These are phyloP conservation scores for Anthopleura xanthogrammica DNA, from an alignment of 92 coral and sea anemone genomes.

Conservation along the genomic window DNA sequence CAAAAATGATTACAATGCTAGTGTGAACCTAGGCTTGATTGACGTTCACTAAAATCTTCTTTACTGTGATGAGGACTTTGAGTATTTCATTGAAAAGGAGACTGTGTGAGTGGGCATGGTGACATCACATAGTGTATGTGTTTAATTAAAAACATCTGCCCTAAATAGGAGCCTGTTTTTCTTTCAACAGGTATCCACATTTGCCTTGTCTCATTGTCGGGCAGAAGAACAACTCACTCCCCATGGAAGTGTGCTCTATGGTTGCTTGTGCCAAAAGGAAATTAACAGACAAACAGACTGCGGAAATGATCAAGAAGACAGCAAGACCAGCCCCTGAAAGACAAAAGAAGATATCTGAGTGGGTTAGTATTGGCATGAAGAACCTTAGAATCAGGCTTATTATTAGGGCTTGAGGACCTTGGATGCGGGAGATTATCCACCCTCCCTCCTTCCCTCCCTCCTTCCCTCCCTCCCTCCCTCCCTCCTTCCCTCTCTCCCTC, in stretches of 20 bases:
- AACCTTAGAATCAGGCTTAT: neutral
- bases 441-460: no score
- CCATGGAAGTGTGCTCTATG: slow-evolving; percentile 77
- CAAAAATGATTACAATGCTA: no score
- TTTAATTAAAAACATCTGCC: no score
- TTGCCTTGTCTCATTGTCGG: slow-evolving; percentile 69
- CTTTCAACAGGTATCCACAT: slow-evolving; percentile 49
- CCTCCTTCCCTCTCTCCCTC: no score
- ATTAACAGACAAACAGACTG: slow-evolving; percentile 75
- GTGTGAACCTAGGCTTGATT: no score
- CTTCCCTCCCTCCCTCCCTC: no score
- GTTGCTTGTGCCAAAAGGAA: slow-evolving; percentile 69
- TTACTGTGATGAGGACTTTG: no score
- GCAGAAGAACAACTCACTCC: slow-evolving; percentile 65
- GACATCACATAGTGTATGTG: no score
- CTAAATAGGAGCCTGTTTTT: neutral
- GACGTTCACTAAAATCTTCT: no score
- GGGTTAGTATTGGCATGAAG: slow-evolving; percentile 45
- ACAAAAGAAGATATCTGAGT: slow-evolving; percentile 46
- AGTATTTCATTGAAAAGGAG: neutral
- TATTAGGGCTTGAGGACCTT: neutral
- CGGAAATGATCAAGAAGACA: slow-evolving; percentile 76
- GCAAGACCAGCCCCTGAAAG: slow-evolving; percentile 75
- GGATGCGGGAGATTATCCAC: neutral
- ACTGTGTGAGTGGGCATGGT: no score